phyloP scores from a whole-genome alignment of 2,113 vertebrate species.

The Grallaria varia region DNA sequence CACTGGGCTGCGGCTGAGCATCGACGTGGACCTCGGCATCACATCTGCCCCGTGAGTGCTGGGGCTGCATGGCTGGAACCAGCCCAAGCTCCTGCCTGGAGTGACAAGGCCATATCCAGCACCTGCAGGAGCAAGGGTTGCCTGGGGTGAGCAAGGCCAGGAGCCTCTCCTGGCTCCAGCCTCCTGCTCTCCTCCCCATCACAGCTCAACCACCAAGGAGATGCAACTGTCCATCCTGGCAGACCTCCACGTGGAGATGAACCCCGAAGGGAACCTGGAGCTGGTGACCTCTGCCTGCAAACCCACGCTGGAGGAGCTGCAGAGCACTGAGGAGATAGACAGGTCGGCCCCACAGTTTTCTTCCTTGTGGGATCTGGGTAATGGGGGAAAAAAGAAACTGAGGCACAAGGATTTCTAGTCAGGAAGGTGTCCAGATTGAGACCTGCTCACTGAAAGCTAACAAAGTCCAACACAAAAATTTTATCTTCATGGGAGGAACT shows the following conservation, averaged over 20 bases:
- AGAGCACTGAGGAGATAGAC: neutral
- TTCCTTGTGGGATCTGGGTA: neutral
- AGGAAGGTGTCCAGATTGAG: neutral
- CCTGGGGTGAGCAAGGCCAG: fast-evolving
- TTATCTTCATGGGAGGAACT: neutral
- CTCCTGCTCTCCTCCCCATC: neutral
- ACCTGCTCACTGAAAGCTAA: neutral
- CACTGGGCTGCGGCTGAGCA: neutral
- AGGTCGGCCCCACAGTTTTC: neutral
- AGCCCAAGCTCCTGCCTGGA: neutral
- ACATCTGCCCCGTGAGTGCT: neutral
- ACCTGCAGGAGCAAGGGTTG: neutral
- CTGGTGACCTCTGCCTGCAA: constrained; percentile 25
- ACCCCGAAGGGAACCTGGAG: constrained; percentile 14
- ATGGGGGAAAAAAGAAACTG: neutral
- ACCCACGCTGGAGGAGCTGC: neutral
- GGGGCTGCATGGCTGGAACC: fast-evolving
- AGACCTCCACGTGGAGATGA: constrained; percentile 1
- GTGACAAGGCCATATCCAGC: fast-evolving
- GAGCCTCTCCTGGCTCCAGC: neutral
- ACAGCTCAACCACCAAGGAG: neutral
- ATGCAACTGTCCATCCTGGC: constrained; percentile 11
- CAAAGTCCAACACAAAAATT: neutral
- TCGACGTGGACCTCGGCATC: neutral
- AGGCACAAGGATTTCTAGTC: neutral